Evolutionary conservation across 1,140 invertebrate genomes (phyloP).

Genomic region (Drosophila micromelanica): DNA sequence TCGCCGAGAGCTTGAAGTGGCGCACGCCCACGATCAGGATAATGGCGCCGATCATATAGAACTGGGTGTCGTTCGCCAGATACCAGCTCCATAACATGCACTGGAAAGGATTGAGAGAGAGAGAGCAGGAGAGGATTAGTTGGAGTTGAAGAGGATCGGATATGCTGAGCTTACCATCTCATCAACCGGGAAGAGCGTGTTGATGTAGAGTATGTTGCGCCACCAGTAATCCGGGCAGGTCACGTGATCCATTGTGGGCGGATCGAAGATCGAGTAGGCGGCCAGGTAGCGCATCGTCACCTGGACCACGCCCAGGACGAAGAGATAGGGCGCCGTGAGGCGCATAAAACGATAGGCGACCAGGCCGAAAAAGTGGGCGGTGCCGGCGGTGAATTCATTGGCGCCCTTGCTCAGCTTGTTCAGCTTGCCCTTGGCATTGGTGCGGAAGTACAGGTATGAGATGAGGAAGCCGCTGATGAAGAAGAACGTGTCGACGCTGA

Average conservation of each 20-base stretch:
- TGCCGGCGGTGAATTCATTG: slow-evolving; percentile 88
- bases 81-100: slow-evolving; percentile 96
- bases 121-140: neutral
- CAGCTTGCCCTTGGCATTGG: slow-evolving; percentile 91
- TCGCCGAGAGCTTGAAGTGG: slow-evolving; percentile 90
- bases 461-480: slow-evolving; percentile 92
- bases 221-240: slow-evolving; percentile 94
- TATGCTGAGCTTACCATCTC: slow-evolving; percentile 89
- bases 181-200: slow-evolving; percentile 93
- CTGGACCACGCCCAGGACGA: slow-evolving; percentile 91
- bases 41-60: slow-evolving; percentile 91
- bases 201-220: slow-evolving; percentile 93
- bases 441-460: slow-evolving; percentile 93
- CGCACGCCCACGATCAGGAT: slow-evolving; percentile 90
- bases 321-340: slow-evolving; percentile 94
- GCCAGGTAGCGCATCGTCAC: slow-evolving; percentile 93
- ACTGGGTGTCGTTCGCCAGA: slow-evolving; percentile 93
- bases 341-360: slow-evolving; percentile 91
- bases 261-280: slow-evolving; percentile 92
- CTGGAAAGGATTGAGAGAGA: slow-evolving; percentile 85
- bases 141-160: neutral
- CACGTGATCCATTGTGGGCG: slow-evolving; percentile 91
- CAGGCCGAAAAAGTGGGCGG: slow-evolving; percentile 91
- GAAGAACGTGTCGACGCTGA: slow-evolving; percentile 97
- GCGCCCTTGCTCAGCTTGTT: slow-evolving; percentile 90